These are phyloP conservation scores for Phyllotreta cruciferae DNA, from an alignment of 2,888 invertebrate genomes.

Conservation along the genomic window DNA sequence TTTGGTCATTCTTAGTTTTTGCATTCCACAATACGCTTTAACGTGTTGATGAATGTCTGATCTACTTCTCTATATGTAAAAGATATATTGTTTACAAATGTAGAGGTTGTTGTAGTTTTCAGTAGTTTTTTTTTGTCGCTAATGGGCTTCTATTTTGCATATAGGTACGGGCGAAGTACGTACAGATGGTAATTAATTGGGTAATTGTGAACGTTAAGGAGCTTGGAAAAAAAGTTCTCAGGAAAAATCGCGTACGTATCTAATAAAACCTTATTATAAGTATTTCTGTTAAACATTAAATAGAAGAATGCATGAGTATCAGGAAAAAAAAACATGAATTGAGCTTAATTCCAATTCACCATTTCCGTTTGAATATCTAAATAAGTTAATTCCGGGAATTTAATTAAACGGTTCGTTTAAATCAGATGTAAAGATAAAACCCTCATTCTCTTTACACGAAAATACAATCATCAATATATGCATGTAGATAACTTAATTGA, in stretches of 20 bases:
- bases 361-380: conserved; percentile 1
- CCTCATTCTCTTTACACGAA: conserved; percentile 36
- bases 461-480: conserved; percentile 2
- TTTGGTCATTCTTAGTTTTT: conserved; percentile 38
- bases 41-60: conserved; percentile 35
- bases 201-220: too few relatives aligned
- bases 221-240: too few relatives aligned
- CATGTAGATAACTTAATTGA: conserved; percentile 14
- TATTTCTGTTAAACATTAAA: too few relatives aligned
- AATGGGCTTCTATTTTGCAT: background rate
- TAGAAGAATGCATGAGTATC: too few relatives aligned
- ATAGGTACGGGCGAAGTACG: background rate
- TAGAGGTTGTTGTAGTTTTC: conserved; percentile 5
- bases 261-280: too few relatives aligned
- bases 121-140: conserved; percentile 5
- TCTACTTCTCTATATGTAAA: conserved; percentile 35
- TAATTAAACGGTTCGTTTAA: conserved; percentile 14
- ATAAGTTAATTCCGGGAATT: conserved; percentile 16
- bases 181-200: too few relatives aligned
- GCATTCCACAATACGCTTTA: conserved; percentile 33
- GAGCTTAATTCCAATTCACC: too few relatives aligned
- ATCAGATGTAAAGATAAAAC: conserved; percentile 43
- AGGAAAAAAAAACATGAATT: too few relatives aligned
- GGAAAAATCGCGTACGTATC: too few relatives aligned
- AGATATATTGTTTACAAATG: conserved; percentile 36